Percentiles rank a stretch among this genome's conserved stretches.
Conservation (phyloP, 2,797 vertebrate species). For the Spizella passerina region DNA sequence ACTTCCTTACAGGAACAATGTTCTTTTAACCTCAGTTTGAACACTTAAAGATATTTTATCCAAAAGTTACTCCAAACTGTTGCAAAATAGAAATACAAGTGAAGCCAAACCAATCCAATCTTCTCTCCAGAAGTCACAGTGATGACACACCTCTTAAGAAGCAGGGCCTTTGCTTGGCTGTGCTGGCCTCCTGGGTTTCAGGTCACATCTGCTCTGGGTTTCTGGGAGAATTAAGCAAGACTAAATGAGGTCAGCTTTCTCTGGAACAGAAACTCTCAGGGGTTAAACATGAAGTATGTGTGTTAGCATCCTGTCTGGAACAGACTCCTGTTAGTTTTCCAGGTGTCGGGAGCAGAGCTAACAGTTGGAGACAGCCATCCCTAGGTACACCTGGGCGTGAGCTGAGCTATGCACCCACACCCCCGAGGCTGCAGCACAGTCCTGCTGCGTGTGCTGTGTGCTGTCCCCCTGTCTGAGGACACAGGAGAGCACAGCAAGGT, state of each 20-base stretch:
- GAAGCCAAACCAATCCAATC: background rate
- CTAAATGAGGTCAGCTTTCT: background rate
- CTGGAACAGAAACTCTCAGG: background rate
- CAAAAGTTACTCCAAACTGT: background rate
- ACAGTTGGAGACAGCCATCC: background rate
- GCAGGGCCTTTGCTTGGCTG: background rate
- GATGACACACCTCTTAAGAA: background rate
- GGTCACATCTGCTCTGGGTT: background rate
- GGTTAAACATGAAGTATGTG: background rate
- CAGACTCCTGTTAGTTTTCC: background rate
- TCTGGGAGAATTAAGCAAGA: background rate
- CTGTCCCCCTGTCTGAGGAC: no score
- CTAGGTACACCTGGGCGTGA: background rate
- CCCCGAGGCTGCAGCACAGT: background rate
- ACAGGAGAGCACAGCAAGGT: background rate
- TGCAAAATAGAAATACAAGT: background rate
- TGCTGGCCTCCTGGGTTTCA: background rate
- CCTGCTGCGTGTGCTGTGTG: fast-evolving
- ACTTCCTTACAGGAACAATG: background rate
- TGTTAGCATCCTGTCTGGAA: background rate
- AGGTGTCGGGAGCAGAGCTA: background rate
- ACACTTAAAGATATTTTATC: background rate
- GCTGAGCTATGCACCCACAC: background rate
- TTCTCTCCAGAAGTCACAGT: background rate
- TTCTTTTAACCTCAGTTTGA: background rate